A percentile compares a stretch with the other conserved stretches of the same genome.
phyloP scores from a whole-genome alignment of 2,888 invertebrate genomes.

The Scaptomyza polygonia region DNA sequence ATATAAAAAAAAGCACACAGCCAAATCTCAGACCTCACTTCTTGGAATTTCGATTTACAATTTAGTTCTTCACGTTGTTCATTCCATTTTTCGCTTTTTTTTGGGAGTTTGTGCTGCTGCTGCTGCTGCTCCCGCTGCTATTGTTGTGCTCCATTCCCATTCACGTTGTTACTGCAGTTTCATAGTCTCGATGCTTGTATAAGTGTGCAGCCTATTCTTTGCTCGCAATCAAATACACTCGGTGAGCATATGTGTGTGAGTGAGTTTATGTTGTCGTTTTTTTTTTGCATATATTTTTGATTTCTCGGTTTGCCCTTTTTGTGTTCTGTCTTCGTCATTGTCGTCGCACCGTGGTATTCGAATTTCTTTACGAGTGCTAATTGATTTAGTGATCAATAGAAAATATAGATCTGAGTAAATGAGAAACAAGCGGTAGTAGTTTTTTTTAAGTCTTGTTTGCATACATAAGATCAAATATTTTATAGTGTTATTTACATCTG shows the following conservation, averaged over 20 bases:
- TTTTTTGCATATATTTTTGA: conserved; percentile 70
- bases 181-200: conserved; percentile 38
- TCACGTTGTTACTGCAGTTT: conserved; percentile 75
- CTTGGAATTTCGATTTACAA: conserved; percentile 80
- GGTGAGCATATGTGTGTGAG: conserved; percentile 19
- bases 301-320: conserved; percentile 67
- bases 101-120: conserved; percentile 43
- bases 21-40: conserved; percentile 66
- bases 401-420: background rate
- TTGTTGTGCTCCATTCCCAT: conserved; percentile 71
- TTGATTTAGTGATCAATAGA: background rate
- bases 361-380: conserved; percentile 7
- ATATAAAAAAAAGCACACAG: conserved; percentile 27
- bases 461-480: too few species aligned
- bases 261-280: conserved; percentile 52
- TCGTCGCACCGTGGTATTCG: conserved; percentile 59
- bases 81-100: conserved; percentile 41
- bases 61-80: conserved; percentile 70
- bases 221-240: conserved; percentile 66
- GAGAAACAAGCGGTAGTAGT: too few species aligned
- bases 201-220: conserved; percentile 69
- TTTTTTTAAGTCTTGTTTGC: too few species aligned
- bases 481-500: background rate
- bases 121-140: conserved; percentile 52
- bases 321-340: conserved; percentile 39